Conservation (phyloP, 2,888 invertebrate genomes). For the Eurytoma californica region DNA sequence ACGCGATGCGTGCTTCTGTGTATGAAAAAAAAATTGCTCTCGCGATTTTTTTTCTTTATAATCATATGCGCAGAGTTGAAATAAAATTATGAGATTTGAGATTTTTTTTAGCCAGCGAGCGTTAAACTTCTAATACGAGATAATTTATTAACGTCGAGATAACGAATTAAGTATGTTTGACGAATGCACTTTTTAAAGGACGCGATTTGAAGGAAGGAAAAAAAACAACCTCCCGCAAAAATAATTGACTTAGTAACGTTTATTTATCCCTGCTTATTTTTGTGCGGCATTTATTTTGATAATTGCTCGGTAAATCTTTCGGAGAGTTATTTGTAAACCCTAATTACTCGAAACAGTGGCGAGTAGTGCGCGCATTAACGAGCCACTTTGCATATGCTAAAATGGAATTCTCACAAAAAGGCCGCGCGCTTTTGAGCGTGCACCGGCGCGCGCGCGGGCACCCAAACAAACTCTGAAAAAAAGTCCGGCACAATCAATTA, state of each 20-base stretch:
- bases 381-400: neutral
- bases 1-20: slow-evolving; percentile 19
- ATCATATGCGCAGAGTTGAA: neutral
- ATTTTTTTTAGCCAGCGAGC: neutral
- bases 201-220: neutral
- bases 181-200: neutral
- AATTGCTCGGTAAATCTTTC: too few relatives aligned
- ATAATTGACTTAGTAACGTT: neutral
- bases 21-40: slow-evolving; percentile 34
- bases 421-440: neutral
- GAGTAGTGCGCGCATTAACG: neutral
- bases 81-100: slow-evolving; percentile 27
- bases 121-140: neutral
- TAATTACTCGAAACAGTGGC: too few relatives aligned
- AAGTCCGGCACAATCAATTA: slow-evolving; percentile 41
- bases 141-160: slow-evolving; percentile 17
- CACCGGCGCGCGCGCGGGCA: slow-evolving; percentile 8
- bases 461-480: slow-evolving; percentile 22
- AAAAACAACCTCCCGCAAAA: neutral
- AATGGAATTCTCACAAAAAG: neutral
- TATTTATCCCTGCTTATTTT: too few relatives aligned
- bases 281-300: too few relatives aligned
- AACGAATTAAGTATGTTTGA: neutral
- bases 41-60: slow-evolving; percentile 9
- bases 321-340: too few relatives aligned